Evolutionary conservation across 2,888 invertebrate genomes (phyloP), one percentile per base, ranked within the genome.

Genomic region (Drosophila antonietae): DNA sequence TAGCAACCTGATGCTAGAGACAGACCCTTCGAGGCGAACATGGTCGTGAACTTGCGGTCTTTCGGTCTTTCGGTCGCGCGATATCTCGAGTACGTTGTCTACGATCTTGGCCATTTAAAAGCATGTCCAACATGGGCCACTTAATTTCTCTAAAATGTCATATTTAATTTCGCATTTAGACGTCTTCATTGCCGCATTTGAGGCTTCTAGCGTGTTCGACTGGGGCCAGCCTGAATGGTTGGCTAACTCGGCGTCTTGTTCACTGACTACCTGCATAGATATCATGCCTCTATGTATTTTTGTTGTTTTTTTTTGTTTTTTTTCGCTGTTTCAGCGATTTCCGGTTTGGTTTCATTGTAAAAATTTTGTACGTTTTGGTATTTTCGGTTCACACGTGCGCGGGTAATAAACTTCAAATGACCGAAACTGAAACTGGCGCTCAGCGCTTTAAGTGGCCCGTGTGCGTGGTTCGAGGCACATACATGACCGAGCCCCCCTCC

Each of bases 351-450:
- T 86, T 83, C 84, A 74, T 75, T 77, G 87, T 83, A 83, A 88
- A 88, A 82, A 75, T 75, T 60, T 33, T 71, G 69, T 78, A 86
- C 85, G 87, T 83, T 86, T 88, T 74, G 85, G 87, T 78, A 86
- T 88, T 86, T 90, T 90, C 84, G 75, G 91, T 86, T 90, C 90
- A 90, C 88, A 90, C 90, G 91, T 90, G 90, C 78, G 81, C 77
- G 73, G 78, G 77, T 80, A 88, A 90, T 88, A 86, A 88, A 89
- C 81, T 76, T 78, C 75, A 84, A 88, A 88, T 85, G 80, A 68
- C 81, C 83, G 80, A 88, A 88, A 86, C 81, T 82, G 79, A 84
- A 77, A 80, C 83, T 73, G 73, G 78, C 78, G 78, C 73, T 80
- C 68, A 68, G 58, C 49, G 75, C 64, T 71, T 73, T 66, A 81